Base-by-base conservation (phyloP, 2,113 vertebrate species). In the Alosa alosa region DNA sequence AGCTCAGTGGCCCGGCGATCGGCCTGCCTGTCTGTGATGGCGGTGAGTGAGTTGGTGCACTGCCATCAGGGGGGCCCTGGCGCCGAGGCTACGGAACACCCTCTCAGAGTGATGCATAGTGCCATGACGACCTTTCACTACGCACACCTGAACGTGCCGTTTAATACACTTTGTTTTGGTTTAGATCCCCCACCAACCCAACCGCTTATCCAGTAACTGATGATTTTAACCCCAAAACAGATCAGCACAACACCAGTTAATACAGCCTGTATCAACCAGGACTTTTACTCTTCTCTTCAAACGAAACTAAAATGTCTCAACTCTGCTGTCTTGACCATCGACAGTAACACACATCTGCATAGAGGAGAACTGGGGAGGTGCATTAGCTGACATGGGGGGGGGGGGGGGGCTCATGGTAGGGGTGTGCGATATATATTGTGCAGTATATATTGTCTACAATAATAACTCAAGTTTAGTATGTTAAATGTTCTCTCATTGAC, bases 41-140 rank as follows among this genome's bases (percentile, higher is more conserved):
- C 64, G 47, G 46, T 78, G 18, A 86, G 52, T 49, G 83, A 75
- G 44, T 84, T 83, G 47, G n/a, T 72, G 82, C 83, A 84, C 82
- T 50, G 64, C 64, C 64, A 72, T 49, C 46, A 36, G 85, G 22
- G 60, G 47, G 81, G 83, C 36, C 85, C 6, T 84, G 82, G 46
- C 82, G 72, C 20, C 9, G 47, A 1, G 57, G 83, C 81, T 89
- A 86, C 85, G 82, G 52, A 89, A 60, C 82, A 82, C 57, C 86
- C 81, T 25, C 46, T 78, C 2, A 83, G 64, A 78, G 84, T 50
- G 78, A 85, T 25, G 68, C 82, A 49, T 52, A 81, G 41, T 84
- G 86, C 81, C 60, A 82, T 44, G 8, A 31, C 9, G 10, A 31
- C n/a, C 64, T 25, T 72, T 72, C 64, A 11, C 6, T 6, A 11